Conservation (phyloP, 2,888 invertebrate species). For the Drosophila testacea region DNA sequence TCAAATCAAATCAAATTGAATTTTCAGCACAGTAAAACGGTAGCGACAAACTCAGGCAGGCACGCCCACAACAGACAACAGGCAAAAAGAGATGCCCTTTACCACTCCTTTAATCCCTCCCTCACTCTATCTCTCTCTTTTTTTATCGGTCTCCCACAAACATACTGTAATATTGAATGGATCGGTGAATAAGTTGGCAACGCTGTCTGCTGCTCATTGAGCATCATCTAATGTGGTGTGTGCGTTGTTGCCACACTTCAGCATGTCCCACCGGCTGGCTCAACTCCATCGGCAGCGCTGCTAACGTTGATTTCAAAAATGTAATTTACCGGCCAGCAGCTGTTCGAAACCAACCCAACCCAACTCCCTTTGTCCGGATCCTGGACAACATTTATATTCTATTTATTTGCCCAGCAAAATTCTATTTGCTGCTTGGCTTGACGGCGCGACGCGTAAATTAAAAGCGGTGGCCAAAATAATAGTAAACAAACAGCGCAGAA, state of each 20-base stretch:
- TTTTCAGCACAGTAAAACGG: slow-evolving; percentile 67
- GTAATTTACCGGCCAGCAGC: slow-evolving; percentile 62
- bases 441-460: slow-evolving; percentile 58
- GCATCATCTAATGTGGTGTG: slow-evolving; percentile 34
- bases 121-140: not conserved
- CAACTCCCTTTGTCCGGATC: not conserved
- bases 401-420: slow-evolving; percentile 65
- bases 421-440: slow-evolving; percentile 77
- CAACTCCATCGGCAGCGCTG: slow-evolving; percentile 57
- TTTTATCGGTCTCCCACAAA: not conserved
- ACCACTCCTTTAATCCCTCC: not conserved
- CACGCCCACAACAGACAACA: slow-evolving; percentile 20
- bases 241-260: slow-evolving; percentile 65
- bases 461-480: slow-evolving; percentile 69
- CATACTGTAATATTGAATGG: slow-evolving; percentile 50
- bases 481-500: slow-evolving; percentile 56
- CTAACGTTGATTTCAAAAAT: slow-evolving; percentile 65
- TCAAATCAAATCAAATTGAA: slow-evolving; percentile 83
- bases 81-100: not conserved
- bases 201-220: slow-evolving; percentile 32
- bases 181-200: slow-evolving; percentile 50
- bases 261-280: slow-evolving; percentile 20
- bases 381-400: slow-evolving; percentile 50
- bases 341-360: slow-evolving; percentile 1
- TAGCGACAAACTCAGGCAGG: slow-evolving; percentile 30